Conservation (phyloP, 92 coral and sea anemone species). For the Actinernus sp. region DNA sequence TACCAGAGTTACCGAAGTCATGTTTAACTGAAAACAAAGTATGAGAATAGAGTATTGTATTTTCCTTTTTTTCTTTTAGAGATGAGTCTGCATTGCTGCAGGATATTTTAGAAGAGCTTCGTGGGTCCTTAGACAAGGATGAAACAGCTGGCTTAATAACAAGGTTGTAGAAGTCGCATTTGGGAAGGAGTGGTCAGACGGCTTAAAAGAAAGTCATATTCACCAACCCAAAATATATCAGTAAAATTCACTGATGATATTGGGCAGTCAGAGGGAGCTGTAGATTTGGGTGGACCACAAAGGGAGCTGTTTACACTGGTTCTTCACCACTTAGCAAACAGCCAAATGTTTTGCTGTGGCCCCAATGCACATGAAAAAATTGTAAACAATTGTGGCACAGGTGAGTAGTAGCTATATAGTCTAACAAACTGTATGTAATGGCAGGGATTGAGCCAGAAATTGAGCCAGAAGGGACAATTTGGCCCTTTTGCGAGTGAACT, state of each 20-base stretch:
- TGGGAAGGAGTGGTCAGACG: conserved; percentile 70
- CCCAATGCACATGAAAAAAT: conserved; percentile 1
- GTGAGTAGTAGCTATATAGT: too few relatives aligned
- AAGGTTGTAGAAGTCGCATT: conserved; percentile 42
- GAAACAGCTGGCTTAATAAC: conserved; percentile 39
- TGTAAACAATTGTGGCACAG: background rate
- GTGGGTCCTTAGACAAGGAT: too few relatives aligned
- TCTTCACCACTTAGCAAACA: conserved; percentile 26
- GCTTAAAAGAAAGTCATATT: conserved; percentile 54
- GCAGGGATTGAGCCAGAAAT: too few relatives aligned
- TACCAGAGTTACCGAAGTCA: too few relatives aligned
- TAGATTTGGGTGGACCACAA: conserved; percentile 67
- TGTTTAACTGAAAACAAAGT: too few relatives aligned
- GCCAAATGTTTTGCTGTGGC: conserved; percentile 48
- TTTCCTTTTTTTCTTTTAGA: too few relatives aligned
- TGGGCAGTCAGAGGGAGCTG: conserved; percentile 71
- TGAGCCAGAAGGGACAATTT: too few relatives aligned
- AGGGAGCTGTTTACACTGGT: conserved; percentile 62
- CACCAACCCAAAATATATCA: conserved; percentile 54
- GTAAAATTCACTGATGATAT: conserved; percentile 57
- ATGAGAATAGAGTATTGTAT: too few relatives aligned
- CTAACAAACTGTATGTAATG: too few relatives aligned
- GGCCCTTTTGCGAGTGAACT: too few relatives aligned
- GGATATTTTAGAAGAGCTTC: too few relatives aligned
- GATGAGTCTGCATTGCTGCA: too few relatives aligned